These are phyloP conservation scores for Pseudanteris insignis DNA, from an alignment of 2,888 invertebrate genomes.

Conservation along the genomic window DNA sequence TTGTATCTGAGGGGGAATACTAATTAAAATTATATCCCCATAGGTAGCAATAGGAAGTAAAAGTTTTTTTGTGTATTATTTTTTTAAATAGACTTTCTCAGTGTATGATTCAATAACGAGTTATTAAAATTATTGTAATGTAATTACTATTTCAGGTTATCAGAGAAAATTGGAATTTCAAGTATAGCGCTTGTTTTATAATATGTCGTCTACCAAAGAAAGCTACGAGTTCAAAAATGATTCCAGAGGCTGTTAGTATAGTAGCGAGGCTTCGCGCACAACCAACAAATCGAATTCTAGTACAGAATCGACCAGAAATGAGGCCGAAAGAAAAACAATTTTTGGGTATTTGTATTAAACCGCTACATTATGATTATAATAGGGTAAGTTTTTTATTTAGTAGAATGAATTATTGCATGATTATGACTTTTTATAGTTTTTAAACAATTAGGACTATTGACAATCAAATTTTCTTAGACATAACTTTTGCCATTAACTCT, in stretches of 20 bases:
- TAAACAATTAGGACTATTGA: too few relatives aligned
- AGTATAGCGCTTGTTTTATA: slow-evolving; percentile 90
- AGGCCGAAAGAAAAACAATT: slow-evolving; percentile 69
- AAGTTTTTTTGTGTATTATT: too few relatives aligned
- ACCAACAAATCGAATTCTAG: slow-evolving; percentile 74
- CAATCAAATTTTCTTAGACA: too few relatives aligned
- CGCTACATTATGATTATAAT: slow-evolving; percentile 88
- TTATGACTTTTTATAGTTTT: too few relatives aligned
- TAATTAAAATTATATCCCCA: too few relatives aligned
- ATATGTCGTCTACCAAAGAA: slow-evolving; percentile 79
- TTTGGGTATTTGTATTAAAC: slow-evolving; percentile 87
- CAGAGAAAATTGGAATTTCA: slow-evolving; percentile 92
- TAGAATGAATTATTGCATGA: too few relatives aligned
- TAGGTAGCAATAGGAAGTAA: too few relatives aligned
- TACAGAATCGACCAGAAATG: slow-evolving; percentile 70
- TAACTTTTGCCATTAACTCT: too few relatives aligned
- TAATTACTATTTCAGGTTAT: slow-evolving; percentile 71
- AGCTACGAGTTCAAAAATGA: slow-evolving; percentile 70
- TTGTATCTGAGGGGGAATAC: too few relatives aligned
- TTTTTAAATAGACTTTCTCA: too few relatives aligned
- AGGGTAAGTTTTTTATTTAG: slow-evolving; percentile 68
- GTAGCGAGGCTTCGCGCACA: slow-evolving; percentile 71
- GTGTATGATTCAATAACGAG: too few relatives aligned
- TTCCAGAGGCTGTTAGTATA: slow-evolving; percentile 77
- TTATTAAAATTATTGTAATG: too few relatives aligned